Evolutionary conservation across 2,797 vertebrate species (phyloP).

Genomic region (Arrhamphus sclerolepis): DNA sequence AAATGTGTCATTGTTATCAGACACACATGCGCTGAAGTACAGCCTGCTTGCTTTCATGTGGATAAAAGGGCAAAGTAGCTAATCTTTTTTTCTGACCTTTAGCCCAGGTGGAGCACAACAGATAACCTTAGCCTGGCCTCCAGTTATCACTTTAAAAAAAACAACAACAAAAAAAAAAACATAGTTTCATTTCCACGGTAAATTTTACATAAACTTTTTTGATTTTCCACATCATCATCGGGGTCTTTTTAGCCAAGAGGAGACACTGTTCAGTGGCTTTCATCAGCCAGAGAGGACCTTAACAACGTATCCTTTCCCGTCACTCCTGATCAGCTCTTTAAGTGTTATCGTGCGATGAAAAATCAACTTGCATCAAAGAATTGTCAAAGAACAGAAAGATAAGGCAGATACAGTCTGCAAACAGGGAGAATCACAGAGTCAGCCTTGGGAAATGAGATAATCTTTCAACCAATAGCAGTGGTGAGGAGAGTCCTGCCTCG

Average conservation of each 20-base stretch:
- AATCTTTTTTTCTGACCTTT: conserved; percentile 31
- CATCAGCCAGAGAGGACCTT: conserved; percentile 51
- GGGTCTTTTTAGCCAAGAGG: conserved; percentile 34
- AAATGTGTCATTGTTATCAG: not conserved
- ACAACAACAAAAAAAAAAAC: not conserved
- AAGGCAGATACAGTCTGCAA: conserved; percentile 21
- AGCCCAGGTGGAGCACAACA: not conserved
- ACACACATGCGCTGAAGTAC: not conserved
- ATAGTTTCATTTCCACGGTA: not conserved
- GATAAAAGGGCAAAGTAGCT: not conserved
- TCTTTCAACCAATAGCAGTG: conserved; percentile 73
- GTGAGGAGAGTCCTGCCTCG: conserved; percentile 48
- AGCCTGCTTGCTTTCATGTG: not conserved
- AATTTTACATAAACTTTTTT: not conserved
- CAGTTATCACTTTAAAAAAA: not conserved
- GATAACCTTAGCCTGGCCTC: conserved; percentile 23
- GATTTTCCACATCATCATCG: conserved; percentile 15
- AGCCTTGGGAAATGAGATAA: conserved; percentile 57
- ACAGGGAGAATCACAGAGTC: conserved; percentile 49
- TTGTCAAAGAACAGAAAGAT: conserved; percentile 27
- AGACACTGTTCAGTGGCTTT: conserved; percentile 34
- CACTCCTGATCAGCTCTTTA: conserved; percentile 16
- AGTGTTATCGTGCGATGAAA: conserved; percentile 30
- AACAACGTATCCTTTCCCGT: conserved; percentile 51
- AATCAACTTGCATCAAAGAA: conserved; percentile 30